Conservation (phyloP, 2,888 invertebrate genomes). For the Heliconius aoede region DNA sequence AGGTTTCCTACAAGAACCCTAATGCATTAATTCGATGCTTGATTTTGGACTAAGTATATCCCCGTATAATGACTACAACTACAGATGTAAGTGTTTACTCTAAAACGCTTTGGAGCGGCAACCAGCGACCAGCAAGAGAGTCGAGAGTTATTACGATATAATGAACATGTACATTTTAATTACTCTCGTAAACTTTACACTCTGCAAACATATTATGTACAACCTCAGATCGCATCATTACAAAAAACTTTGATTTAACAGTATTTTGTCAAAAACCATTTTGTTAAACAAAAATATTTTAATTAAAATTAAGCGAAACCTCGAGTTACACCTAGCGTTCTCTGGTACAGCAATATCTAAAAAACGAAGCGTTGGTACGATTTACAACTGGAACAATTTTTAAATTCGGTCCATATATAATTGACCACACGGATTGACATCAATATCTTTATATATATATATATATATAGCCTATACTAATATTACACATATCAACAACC, state of each 20-base stretch:
- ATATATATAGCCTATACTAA: slow-evolving; percentile 57
- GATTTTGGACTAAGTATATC: neutral
- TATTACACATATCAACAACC: slow-evolving; percentile 77
- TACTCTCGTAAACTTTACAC: slow-evolving; percentile 25
- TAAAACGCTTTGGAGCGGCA: slow-evolving; percentile 12
- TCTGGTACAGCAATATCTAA: neutral
- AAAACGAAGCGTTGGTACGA: neutral
- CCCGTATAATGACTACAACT: slow-evolving; percentile 12
- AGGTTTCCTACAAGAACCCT: slow-evolving; percentile 10
- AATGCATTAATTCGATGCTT: neutral
- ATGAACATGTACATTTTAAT: neutral
- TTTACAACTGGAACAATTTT: slow-evolving; percentile 18
- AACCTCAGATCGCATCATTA: slow-evolving; percentile 28
- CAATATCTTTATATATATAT: too few species aligned
- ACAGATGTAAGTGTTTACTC: slow-evolving; percentile 9
- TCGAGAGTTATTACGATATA: too few species aligned
- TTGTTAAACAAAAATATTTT: slow-evolving; percentile 9
- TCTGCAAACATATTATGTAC: slow-evolving; percentile 37
- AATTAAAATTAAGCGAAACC: neutral
- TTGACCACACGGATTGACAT: slow-evolving; percentile 79
- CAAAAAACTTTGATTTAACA: neutral
- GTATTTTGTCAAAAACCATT: neutral
- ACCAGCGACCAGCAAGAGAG: slow-evolving; percentile 7
- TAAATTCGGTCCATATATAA: slow-evolving; percentile 72
- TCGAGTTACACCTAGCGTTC: neutral